These are phyloP conservation scores for Ricordea florida DNA, from an alignment of 92 coral and sea anemone genomes.

Conservation along the genomic window DNA sequence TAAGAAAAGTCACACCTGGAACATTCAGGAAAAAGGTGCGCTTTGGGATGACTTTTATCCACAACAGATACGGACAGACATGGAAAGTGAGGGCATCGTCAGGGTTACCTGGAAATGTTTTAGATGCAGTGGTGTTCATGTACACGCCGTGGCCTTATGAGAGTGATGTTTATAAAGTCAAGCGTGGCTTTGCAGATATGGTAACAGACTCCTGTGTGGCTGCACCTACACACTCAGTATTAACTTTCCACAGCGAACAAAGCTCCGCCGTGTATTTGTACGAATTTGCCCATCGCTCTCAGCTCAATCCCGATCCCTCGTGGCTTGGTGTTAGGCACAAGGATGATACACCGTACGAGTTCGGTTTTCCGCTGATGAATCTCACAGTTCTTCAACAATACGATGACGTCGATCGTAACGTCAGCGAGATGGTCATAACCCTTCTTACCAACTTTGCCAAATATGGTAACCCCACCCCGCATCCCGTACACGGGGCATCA, in stretches of 20 bases:
- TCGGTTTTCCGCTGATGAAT: constrained; percentile 81
- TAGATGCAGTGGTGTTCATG: constrained; percentile 54
- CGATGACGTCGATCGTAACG: constrained; percentile 66
- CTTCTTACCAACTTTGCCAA: constrained; percentile 83
- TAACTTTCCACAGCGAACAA: constrained; percentile 57
- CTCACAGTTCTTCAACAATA: constrained; percentile 58
- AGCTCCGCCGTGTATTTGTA: constrained; percentile 61
- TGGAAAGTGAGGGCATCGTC: neutral
- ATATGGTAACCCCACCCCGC: constrained; percentile 78
- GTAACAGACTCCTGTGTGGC: constrained; percentile 77
- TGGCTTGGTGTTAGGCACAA: constrained; percentile 80
- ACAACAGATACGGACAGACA: constrained; percentile 11
- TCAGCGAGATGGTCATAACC: constrained; percentile 64
- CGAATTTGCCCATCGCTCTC: constrained; percentile 76
- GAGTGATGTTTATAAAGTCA: constrained; percentile 4
- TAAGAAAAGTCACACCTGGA: neutral
- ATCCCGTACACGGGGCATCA: constrained; percentile 18
- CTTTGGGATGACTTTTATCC: neutral
- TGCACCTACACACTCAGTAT: constrained; percentile 69
- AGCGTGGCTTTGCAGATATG: constrained; percentile 41
- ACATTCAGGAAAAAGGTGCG: neutral
- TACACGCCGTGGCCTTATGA: constrained; percentile 82
- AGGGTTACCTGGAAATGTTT: constrained; percentile 15
- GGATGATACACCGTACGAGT: constrained; percentile 84
- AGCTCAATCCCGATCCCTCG: constrained; percentile 30